These are phyloP conservation scores for Megalops atlanticus DNA, from an alignment of 2,113 vertebrate genomes.

Conservation along the genomic window DNA sequence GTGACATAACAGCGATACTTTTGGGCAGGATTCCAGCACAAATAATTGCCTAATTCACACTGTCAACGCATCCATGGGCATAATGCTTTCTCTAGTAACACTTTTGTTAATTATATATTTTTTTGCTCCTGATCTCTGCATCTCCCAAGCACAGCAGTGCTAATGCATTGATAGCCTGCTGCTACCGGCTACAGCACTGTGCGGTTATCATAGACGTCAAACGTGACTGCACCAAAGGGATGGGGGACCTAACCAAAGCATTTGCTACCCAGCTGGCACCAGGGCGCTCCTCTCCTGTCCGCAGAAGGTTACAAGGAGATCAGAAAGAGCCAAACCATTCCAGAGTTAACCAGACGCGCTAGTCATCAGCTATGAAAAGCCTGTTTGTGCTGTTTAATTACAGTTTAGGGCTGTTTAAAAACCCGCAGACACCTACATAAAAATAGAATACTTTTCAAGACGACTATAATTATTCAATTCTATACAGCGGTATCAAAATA, in stretches of 20 bases:
- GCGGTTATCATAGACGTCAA: background rate
- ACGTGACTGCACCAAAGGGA: background rate
- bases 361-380: slow-evolving; percentile 21
- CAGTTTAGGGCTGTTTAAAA: slow-evolving; percentile 25
- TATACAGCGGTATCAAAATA: slow-evolving; percentile 28
- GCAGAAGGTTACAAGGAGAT: background rate
- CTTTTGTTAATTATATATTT: no score
- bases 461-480: slow-evolving; percentile 30
- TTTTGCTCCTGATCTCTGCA: no score
- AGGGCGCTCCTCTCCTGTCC: background rate
- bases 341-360: slow-evolving; percentile 9
- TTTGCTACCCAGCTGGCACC: background rate
- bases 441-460: slow-evolving; percentile 28
- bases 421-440: slow-evolving; percentile 27
- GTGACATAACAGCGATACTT: background rate
- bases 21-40: background rate
- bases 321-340: background rate
- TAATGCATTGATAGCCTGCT: background rate
- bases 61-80: background rate
- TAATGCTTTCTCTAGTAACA: background rate
- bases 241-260: background rate
- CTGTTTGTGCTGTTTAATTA: slow-evolving; percentile 34
- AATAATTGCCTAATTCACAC: background rate
- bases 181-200: background rate
- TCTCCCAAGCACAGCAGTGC: background rate